Evolutionary conservation across 2,888 invertebrate species (phyloP), one percentile per base, ranked within the genome.

Genomic region (Aporophyla lueneburgensis): DNA sequence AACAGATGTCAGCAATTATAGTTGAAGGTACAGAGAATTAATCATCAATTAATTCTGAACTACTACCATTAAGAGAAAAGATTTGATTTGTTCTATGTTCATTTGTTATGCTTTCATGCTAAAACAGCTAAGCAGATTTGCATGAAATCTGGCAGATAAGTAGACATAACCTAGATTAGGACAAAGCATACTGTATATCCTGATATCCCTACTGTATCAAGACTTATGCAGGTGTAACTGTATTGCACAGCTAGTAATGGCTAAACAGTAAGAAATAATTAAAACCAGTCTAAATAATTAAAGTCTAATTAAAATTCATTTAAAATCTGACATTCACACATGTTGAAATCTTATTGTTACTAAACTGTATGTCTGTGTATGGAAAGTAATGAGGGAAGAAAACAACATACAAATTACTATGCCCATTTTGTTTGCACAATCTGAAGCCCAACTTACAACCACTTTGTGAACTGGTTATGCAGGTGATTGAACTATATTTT

Each of bases 321-420:
- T 66, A 33, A 49, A 54, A 53, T 67, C 14, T 40, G 33, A 53
- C 33, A 61, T 53, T 49, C 61, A 77, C 46, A 68, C 21, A 46
- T 24, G 21, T 21, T 74, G 5, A 19, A 21, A 0, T 49, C 12
- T 51, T 63, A n/a, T 40, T n/a, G 51, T 43, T 27, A 27, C 21
- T 14, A 33, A 46, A 9, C n/a, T 63, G 56, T 12, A 46, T 14
- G 27, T 58, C 51, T 51, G 6, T 27, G 21, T 16, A 51, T 21
- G 12, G 12, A 14, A 49, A 12, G 12, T n/a, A 33, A 10, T 16
- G 68, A 40, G 1, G 9, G 61, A 61, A 1, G 5, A n/a, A 10
- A 2, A 51, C 14, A 10, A 68, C 14, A 33, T 4, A 27, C 2
- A 16, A 10, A 21, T n/a, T 9, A 27, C 7, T n/a, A 27, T 14